Percentiles rank a stretch among this genome's conserved stretches.
Evolutionary conservation across 2,113 vertebrate species (phyloP).

Genomic region (Myiopsitta monachus): DNA sequence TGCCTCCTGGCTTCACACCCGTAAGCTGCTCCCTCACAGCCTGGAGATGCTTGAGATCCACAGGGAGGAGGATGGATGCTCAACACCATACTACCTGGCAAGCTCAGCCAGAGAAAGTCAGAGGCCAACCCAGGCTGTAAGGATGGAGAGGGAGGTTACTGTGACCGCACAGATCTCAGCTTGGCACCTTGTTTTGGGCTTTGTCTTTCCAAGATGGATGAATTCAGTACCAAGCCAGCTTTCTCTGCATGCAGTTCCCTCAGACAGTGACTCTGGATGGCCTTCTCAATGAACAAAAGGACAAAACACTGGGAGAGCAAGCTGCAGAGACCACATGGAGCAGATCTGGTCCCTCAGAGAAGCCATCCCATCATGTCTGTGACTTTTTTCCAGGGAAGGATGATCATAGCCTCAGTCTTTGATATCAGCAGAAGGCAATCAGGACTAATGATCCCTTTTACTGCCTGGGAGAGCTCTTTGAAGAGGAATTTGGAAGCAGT

Average conservation of each 20-base stretch:
- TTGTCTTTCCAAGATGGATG: background rate
- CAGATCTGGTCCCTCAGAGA: background rate
- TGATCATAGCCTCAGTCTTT: background rate
- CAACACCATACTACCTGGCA: background rate
- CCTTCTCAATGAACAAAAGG: background rate
- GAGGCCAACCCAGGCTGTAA: background rate
- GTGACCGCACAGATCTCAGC: background rate
- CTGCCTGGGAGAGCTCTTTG: slow-evolving; percentile 9
- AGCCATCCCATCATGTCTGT: background rate
- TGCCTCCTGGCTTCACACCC: background rate
- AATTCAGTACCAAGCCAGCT: background rate
- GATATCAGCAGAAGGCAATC: slow-evolving; percentile 17
- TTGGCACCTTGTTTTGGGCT: background rate
- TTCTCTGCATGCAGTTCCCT: background rate
- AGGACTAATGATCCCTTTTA: slow-evolving; percentile 44
- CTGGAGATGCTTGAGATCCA: background rate
- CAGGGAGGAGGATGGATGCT: background rate
- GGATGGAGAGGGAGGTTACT: background rate
- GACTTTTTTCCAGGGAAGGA: background rate
- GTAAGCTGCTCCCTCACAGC: background rate
- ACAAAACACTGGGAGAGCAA: rapidly evolving
- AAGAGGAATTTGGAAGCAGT: slow-evolving; percentile 34
- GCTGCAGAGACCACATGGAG: background rate
- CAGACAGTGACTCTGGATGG: background rate
- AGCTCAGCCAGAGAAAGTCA: background rate